Evolutionary conservation across 53 echinoderm and acorn worm genomes (phyloP), one percentile per base, ranked within the genome.

Genomic region (Holothuria scabra): DNA sequence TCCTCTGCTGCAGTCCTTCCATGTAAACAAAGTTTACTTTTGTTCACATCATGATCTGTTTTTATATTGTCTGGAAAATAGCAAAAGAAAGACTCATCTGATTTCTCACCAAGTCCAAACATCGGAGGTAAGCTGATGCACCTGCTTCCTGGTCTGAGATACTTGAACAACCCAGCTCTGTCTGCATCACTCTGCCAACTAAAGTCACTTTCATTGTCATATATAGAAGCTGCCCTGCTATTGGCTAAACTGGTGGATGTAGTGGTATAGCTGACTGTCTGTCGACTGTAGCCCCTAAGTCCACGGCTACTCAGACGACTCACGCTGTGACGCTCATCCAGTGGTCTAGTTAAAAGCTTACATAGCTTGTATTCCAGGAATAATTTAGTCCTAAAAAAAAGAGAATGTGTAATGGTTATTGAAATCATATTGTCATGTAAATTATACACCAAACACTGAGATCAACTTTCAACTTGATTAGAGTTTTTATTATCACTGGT

Each of bases 351-450:
- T 14, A 97, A 68, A 62, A 97, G 85, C 85, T 97, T 97, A 84
- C 97, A 97, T 75, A 97, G 82, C 59, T 97, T 97, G 87, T 97
- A 97, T 81, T 97, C 97, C 56, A 97, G 82, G 76, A 94, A 94
- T 81, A 97, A 80, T 70, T 90, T 97, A 59, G 97, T 94, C 80
- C 97, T 97, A 82, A 60, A 21, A 12, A n/a, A 8, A 10, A 8
- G 41, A 41, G 7, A 41, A 41, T 41, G 41, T 41, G 6, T 41
- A 6, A 41, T 41, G 10, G 7, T 41, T 5, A 41, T 41, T 41
- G 7, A 41, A 8, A 41, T 6, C 7, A 6, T 41, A 41, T 10
- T 41, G 41, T 41, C 41, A 3, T 41, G 41, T 35, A 3, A 35
- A 35, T n/a, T n/a, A n/a, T 41, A 41, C 41, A 41, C 41, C 1